Percentiles rank a stretch among this genome's conserved stretches.
Evolutionary conservation across 2,797 vertebrate genomes (phyloP).

Genomic region (Apogon talboti): DNA sequence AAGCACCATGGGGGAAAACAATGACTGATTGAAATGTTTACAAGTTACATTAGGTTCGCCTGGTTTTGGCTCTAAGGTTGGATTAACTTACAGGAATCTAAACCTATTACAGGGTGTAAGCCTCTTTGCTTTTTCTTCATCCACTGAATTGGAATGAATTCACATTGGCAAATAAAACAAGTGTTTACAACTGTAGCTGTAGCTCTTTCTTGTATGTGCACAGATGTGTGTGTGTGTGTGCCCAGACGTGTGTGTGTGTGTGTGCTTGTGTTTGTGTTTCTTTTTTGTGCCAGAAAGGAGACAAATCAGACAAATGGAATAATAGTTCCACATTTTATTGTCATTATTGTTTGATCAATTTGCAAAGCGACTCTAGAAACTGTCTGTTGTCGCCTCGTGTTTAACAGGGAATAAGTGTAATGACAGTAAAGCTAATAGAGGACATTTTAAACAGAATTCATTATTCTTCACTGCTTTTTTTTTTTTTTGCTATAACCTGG

Average conservation of each 20-base stretch:
- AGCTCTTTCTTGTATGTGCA: constrained; percentile 15
- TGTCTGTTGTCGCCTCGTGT: not conserved
- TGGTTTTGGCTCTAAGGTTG: constrained; percentile 21
- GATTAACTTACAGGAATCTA: constrained; percentile 44
- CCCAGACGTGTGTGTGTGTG: too few species aligned
- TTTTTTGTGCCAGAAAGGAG: not conserved
- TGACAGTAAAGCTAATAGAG: not conserved
- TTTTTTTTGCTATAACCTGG: not conserved
- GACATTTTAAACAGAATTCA: constrained; percentile 8
- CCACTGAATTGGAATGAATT: constrained; percentile 33
- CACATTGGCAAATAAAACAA: constrained; percentile 27
- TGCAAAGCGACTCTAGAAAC: constrained; percentile 6
- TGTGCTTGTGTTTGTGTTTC: too few species aligned
- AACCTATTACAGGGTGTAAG: constrained; percentile 34
- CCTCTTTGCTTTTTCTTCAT: constrained; percentile 36
- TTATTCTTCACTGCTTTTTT: not conserved
- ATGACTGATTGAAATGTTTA: constrained; percentile 3
- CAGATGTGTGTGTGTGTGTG: constrained; percentile 1
- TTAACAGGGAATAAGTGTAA: too few species aligned
- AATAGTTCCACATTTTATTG: too few species aligned
- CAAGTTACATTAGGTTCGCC: constrained; percentile 7
- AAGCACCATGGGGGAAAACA: not conserved
- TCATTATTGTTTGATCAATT: constrained; percentile 11
- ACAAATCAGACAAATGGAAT: constrained; percentile 15
- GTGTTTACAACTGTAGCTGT: constrained; percentile 10